These are phyloP conservation scores for Hypercompe scribonia DNA, from an alignment of 2,888 invertebrate species.

Conservation along the genomic window DNA sequence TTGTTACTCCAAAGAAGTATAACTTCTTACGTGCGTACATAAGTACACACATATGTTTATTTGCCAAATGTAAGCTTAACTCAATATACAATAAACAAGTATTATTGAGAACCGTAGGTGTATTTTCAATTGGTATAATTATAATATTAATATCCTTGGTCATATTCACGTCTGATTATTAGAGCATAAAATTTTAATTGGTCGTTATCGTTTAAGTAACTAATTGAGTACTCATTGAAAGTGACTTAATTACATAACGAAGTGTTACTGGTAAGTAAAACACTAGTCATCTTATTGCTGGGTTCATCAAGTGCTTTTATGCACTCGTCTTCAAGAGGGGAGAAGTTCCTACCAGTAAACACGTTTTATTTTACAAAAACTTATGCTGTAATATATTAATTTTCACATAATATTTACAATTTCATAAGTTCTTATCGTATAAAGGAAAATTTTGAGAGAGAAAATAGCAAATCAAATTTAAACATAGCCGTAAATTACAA, in stretches of 20 bases:
- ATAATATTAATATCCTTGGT: neutral
- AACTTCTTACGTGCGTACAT: too few relatives aligned
- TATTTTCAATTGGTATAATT: neutral
- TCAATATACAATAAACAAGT: too few relatives aligned
- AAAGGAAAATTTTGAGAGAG: too few relatives aligned
- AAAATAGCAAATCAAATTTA: too few relatives aligned
- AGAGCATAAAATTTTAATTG: conserved; percentile 12
- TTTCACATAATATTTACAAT: too few relatives aligned
- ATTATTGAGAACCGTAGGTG: neutral
- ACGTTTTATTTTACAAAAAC: too few relatives aligned
- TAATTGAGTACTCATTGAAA: neutral
- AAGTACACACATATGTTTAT: too few relatives aligned
- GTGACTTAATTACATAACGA: neutral
- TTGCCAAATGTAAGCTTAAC: too few relatives aligned
- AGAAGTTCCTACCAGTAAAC: too few relatives aligned
- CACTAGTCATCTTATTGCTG: neutral
- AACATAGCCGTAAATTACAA: neutral
- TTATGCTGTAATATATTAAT: too few relatives aligned
- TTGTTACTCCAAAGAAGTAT: too few relatives aligned
- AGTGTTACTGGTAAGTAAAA: neutral
- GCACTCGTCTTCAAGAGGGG: neutral
- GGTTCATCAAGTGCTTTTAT: neutral
- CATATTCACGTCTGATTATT: neutral
- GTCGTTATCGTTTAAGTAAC: neutral
- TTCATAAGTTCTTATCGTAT: too few relatives aligned